Conservation (phyloP, 2,797 vertebrate genomes). For the Nasua narica region DNA sequence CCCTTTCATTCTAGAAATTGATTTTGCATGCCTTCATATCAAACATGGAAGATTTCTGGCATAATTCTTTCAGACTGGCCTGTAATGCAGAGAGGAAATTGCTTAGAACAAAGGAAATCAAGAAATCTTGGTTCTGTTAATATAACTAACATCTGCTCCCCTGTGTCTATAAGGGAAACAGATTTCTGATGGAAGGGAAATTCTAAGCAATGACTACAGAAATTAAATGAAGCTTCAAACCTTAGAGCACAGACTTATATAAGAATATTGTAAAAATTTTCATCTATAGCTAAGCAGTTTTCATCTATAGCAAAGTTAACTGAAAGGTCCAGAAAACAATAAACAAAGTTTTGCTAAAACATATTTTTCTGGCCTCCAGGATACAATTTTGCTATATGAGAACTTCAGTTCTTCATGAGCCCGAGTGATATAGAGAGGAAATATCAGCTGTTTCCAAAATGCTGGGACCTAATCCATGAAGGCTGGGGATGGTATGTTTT, state of each 20-base stretch:
- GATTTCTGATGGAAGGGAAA: neutral
- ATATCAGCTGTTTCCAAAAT: conserved; percentile 7
- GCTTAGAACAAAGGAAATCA: conserved; percentile 15
- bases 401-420: neutral
- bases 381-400: neutral
- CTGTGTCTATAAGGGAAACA: neutral
- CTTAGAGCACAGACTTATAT: neutral
- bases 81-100: conserved; percentile 6
- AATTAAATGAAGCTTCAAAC: neutral
- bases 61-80: neutral
- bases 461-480: neutral
- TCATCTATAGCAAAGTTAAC: neutral
- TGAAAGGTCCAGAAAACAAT: conserved; percentile 14
- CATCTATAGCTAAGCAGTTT: neutral
- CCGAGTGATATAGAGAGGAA: neutral
- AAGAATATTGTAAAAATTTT: neutral
- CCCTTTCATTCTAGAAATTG: conserved; percentile 6
- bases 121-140: conserved; percentile 15
- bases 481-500: neutral
- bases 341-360: neutral
- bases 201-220: neutral
- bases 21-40: neutral
- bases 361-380: conserved; percentile 1
- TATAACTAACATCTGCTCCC: neutral
- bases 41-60: neutral